Evolutionary conservation across 2,797 vertebrate genomes (phyloP).

Genomic region (Glossophaga mutica): DNA sequence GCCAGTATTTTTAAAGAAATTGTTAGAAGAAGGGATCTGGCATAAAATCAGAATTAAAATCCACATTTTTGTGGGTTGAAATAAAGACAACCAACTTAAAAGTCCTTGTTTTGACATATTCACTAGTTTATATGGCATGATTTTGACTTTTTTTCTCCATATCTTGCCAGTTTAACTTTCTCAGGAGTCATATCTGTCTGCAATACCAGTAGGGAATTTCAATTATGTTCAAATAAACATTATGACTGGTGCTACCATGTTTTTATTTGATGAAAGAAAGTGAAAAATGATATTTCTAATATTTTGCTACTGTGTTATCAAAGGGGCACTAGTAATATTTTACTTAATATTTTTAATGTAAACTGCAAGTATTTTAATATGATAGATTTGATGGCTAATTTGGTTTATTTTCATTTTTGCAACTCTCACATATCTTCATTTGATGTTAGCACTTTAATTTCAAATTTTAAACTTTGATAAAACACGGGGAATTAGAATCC

Average conservation of each 20-base stretch:
- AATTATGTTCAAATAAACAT: not conserved
- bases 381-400: not conserved
- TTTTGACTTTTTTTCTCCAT: not conserved
- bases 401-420: not conserved
- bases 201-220: not conserved
- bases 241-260: not conserved
- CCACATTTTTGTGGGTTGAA: not conserved
- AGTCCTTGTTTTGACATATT: not conserved
- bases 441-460: not conserved
- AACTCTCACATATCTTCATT: not conserved
- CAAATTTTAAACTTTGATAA: conserved; percentile 12
- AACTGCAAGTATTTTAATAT: not conserved
- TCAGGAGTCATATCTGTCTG: not conserved
- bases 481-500: not conserved
- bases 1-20: not conserved
- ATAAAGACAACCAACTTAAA: not conserved
- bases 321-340: not conserved
- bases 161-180: not conserved
- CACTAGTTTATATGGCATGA: not conserved
- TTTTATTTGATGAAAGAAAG: not conserved
- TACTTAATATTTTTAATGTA: not conserved
- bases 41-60: not conserved
- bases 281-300: not conserved
- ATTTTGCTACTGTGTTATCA: not conserved
- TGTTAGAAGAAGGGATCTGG: not conserved